Evolutionary conservation across 1,140 invertebrate species (phyloP), one percentile per base, ranked within the genome.

Genomic region (Saccostrea echinata): DNA sequence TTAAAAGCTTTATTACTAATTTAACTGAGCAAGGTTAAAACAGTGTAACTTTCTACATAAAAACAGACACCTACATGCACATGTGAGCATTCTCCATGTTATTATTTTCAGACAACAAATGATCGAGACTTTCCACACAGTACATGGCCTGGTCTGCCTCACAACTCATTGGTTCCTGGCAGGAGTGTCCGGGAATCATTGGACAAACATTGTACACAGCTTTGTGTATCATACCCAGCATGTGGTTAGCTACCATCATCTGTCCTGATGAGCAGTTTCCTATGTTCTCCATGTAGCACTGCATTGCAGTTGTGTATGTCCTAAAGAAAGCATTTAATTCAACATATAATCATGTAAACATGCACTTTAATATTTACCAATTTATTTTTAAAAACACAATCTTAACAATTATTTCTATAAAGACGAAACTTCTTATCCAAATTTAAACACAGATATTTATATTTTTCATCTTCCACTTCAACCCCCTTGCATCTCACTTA

Each of bases 51-150:
- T 18, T 35, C 6, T 13, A 13, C 55, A 57, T 18, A 18, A 16
- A 53, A 57, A 18, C 13, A 18, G 6, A 51, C 24, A 84, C 86
- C 71, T 87, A 87, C 86, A 87, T 18, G 82, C 86, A 87, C n/a
- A 87, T 30, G 13, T 87, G 80, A 27, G 18, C n/a, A 53, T 51
- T 81, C 35, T 84, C n/a, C 61, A 68, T 84, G 27, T 76, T 33
- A 21, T n/a, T 0, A 35, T 13, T n/a, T 4, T 51, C 68, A 8
- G 61, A 18, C n/a, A 71, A 53, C 30, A 61, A 81, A 8, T 55
- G 24, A 6, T 8, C 68, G 8, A 87, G 68, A 21, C 27, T 68
- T 16, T 30, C 21, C 4, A 71, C n/a, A 33, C 86, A 87, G 33
- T 18, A 51, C 21, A 6, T 21, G 8, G 82, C 86, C 52, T 84